Percentiles rank a stretch among this genome's conserved stretches.
Conservation (phyloP, 2,113 vertebrate species). For the Mesoclemmys tuberculata region DNA sequence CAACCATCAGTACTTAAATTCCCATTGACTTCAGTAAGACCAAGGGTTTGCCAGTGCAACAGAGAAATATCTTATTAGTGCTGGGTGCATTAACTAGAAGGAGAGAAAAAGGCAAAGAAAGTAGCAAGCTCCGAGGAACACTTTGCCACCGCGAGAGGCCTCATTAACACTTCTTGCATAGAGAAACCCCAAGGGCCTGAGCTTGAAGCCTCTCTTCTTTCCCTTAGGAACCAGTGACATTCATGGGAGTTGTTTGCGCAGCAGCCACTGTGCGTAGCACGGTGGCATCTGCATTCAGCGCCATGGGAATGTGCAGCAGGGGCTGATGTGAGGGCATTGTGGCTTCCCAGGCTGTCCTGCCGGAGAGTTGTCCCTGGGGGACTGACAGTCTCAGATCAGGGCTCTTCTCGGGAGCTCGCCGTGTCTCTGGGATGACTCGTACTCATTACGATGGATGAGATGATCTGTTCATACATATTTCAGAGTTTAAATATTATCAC, state of each 20-base stretch:
- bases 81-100: background rate
- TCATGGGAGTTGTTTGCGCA: background rate
- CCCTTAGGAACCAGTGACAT: background rate
- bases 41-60: background rate
- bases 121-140: background rate
- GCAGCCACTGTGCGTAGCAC: background rate
- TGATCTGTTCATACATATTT: slow-evolving; percentile 66
- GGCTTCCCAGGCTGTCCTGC: background rate
- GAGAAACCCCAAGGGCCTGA: background rate
- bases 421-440: slow-evolving; percentile 45
- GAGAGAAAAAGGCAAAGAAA: background rate
- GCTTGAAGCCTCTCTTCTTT: background rate
- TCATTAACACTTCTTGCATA: background rate
- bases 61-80: background rate
- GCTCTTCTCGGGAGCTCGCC: background rate
- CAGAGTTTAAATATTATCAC: slow-evolving; percentile 62
- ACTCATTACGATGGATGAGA: slow-evolving; percentile 44
- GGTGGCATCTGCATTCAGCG: background rate
- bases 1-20: background rate
- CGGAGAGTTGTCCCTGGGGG: background rate
- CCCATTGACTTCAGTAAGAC: background rate
- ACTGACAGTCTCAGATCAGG: slow-evolving; percentile 16
- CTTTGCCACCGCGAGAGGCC: background rate
- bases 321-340: background rate
- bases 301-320: background rate